Conservation (phyloP, 2,113 vertebrate genomes). For the Nematolebias whitei region DNA sequence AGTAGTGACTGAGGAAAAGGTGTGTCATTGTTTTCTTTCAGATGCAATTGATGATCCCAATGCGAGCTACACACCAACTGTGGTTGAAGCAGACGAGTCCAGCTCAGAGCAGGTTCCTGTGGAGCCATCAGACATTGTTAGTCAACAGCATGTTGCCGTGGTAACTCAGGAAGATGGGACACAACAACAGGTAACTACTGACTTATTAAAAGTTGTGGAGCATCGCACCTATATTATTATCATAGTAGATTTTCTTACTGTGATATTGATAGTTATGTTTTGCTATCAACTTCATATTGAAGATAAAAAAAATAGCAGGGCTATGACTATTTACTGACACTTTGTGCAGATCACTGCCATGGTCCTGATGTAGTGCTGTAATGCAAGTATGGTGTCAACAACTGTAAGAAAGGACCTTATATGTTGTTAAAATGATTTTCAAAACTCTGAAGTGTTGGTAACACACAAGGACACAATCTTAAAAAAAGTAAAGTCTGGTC, state of each 20-base stretch:
- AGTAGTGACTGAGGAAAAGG: not conserved
- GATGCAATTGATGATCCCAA: slow-evolving; percentile 90
- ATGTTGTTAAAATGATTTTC: too few relatives aligned
- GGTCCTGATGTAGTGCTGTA: too few relatives aligned
- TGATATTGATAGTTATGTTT: too few relatives aligned
- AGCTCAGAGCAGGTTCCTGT: slow-evolving; percentile 87
- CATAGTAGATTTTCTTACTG: too few relatives aligned
- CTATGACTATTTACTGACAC: not conserved
- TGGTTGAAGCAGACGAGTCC: slow-evolving; percentile 88
- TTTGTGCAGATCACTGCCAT: not conserved
- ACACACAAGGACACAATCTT: too few relatives aligned
- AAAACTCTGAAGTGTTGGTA: too few relatives aligned
- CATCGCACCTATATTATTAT: not conserved
- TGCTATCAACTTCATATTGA: too few relatives aligned
- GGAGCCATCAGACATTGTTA: slow-evolving; percentile 84
- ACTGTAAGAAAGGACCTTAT: too few relatives aligned
- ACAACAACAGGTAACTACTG: slow-evolving; percentile 79
- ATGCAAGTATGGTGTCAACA: too few relatives aligned
- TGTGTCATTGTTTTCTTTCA: slow-evolving; percentile 31
- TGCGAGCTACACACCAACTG: slow-evolving; percentile 88
- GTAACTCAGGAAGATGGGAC: slow-evolving; percentile 98
- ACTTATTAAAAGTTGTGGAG: not conserved
- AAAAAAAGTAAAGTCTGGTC: too few relatives aligned
- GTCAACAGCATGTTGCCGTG: slow-evolving; percentile 91
- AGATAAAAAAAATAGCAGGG: not conserved